Base-by-base conservation (phyloP, 2,113 vertebrate genomes). In the Chiloscyllium plagiosum region DNA sequence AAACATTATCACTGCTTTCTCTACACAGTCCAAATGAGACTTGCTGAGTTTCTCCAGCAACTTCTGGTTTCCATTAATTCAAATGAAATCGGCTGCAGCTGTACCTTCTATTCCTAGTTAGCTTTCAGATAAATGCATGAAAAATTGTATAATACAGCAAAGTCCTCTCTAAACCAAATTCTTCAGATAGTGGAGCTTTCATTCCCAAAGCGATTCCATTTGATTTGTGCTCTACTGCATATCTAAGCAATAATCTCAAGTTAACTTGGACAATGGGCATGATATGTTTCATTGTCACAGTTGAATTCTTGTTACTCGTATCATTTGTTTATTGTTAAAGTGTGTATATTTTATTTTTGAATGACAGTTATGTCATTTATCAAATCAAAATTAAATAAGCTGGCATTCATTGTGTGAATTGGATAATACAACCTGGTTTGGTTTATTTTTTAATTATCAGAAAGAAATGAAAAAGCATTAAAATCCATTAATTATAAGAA, bases 301-400 rank as follows among this genome's bases (percentile, higher is more conserved):
- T 0, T 33, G 89, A 65, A n/a, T 66, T 56, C 56, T 15, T 66
- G 89, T 66, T 92, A 92, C 65, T 92, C 61, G 66, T 33, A 92
- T n/a, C 29, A 66, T 61, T 92, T 92, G 56, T 33, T 66, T 92
- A 66, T 92, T 66, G n/a, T 22, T 20, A 15, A 92, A 66, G 29
- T n/a, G 15, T 92, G 65, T 92, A 37, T 92, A 33, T 92, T 92
- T 92, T 92, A 65, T 92, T 92, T 92, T 66, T 92, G 33, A 37
- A 65, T 66, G 37, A 66, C 37, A 92, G 66, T 92, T 56, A 92
- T 7, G 3, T 37, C 3, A 37, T 92, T 92, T 65, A 92, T 92
- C 89, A 92, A 61, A 90, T 33, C 87, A 65, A 90, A 56, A 65
- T 65, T 33, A 15, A 92, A 92, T 66, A 29, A 17, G 17, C 61